Evolutionary conservation across 2,888 invertebrate species (phyloP).

Genomic region (Pogonocherus hispidulus): DNA sequence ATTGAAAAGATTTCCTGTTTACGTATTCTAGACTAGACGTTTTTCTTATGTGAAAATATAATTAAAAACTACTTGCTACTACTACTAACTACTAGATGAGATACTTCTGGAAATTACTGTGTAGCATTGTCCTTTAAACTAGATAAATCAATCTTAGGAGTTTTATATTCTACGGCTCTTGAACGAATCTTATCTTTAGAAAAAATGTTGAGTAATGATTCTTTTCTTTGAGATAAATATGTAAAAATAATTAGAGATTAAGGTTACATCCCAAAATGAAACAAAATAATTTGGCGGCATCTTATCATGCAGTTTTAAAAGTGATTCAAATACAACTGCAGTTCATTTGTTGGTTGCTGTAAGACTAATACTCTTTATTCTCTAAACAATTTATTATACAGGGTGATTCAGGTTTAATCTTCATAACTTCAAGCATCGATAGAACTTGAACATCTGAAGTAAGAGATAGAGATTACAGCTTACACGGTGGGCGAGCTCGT

Average conservation of each 20-base stretch:
- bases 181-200: not conserved
- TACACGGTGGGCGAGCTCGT: no score
- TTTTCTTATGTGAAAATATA: not conserved
- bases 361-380: constrained; percentile 4
- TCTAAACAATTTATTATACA: constrained; percentile 1
- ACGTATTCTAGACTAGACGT: not conserved
- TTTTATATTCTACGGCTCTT: not conserved
- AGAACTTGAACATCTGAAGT: no score
- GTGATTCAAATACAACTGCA: not conserved
- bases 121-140: not conserved
- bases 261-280: not conserved
- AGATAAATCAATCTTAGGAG: not conserved
- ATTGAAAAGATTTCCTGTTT: not conserved
- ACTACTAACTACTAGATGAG: no score
- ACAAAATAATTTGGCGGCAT: not conserved
- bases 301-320: constrained; percentile 8
- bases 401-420: no score
- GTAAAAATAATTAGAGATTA: not conserved
- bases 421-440: no score
- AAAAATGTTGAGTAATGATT: not conserved
- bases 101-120: not conserved
- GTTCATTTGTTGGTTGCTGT: not conserved
- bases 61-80: not conserved
- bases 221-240: not conserved
- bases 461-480: no score